These are phyloP conservation scores for Leptobrachium leishanense DNA, from an alignment of 2,113 vertebrate genomes.

Conservation along the genomic window DNA sequence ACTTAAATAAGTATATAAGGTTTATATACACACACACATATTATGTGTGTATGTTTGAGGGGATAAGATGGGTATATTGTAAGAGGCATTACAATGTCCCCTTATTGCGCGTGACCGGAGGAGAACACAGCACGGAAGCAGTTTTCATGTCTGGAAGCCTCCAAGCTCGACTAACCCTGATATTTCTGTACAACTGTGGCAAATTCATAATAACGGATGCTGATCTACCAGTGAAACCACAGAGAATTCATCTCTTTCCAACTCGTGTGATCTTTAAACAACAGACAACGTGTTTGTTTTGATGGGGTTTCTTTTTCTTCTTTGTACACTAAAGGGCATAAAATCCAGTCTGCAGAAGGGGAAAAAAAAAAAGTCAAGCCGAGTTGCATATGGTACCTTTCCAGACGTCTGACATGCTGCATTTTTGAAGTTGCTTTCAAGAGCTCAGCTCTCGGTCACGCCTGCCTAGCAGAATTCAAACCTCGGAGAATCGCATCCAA, in stretches of 20 bases:
- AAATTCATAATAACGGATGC: constrained; percentile 16
- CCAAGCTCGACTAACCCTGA: not conserved
- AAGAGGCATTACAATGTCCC: no score
- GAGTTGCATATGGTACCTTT: constrained; percentile 28
- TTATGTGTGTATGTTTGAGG: no score
- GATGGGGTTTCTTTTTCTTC: no score
- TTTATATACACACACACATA: no score
- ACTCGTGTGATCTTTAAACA: constrained; percentile 30
- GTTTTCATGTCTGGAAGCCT: no score
- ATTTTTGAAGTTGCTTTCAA: constrained; percentile 39
- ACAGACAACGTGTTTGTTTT: constrained; percentile 13
- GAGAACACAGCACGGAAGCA: no score
- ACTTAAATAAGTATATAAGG: no score
- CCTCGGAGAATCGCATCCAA: constrained; percentile 39
- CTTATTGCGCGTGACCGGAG: no score
- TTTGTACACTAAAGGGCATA: constrained; percentile 33
- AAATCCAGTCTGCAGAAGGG: constrained; percentile 29
- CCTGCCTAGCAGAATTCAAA: constrained; percentile 37
- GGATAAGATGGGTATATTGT: no score
- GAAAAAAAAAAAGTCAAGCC: constrained; percentile 12
- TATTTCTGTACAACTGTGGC: not conserved
- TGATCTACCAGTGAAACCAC: constrained; percentile 10
- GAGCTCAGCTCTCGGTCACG: constrained; percentile 31
- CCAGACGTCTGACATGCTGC: constrained; percentile 32
- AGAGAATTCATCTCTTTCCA: constrained; percentile 17